Percentiles rank a stretch among this genome's conserved stretches.
phyloP scores from a whole-genome alignment of 2,797 vertebrate genomes.

The Cichlasoma orientale region DNA sequence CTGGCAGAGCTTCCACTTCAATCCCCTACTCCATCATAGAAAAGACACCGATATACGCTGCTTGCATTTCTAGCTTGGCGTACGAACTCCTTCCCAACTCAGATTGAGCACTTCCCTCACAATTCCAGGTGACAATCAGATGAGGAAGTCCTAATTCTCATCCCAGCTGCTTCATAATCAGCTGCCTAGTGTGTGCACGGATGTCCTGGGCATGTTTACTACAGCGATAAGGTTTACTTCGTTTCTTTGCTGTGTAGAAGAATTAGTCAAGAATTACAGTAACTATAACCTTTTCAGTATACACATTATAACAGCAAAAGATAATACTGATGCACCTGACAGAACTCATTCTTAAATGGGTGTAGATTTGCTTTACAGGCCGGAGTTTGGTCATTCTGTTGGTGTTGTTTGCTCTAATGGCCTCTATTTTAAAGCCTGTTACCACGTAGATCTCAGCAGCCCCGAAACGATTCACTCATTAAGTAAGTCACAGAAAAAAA shows the following conservation, averaged over 20 bases:
- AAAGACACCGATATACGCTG: not conserved
- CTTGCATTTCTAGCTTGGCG: not conserved
- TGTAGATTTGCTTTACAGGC: not conserved
- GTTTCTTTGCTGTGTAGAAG: not conserved
- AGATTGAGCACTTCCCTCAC: not conserved
- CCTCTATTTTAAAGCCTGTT: conserved; percentile 5
- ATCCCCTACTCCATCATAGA: not conserved
- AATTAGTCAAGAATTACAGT: not conserved
- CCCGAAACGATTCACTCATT: not conserved
- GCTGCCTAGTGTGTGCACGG: no score
- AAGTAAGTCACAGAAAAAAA: not conserved
- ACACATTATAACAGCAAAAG: not conserved
- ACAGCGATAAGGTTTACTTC: not conserved
- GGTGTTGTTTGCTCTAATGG: not conserved
- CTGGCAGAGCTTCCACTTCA: not conserved
- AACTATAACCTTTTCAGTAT: not conserved
- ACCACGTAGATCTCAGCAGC: not conserved
- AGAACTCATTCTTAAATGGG: not conserved
- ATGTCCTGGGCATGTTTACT: not conserved
- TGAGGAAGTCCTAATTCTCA: not conserved
- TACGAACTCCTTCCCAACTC: not conserved
- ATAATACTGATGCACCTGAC: no score
- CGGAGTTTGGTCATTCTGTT: not conserved
- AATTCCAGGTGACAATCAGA: not conserved
- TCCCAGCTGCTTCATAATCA: not conserved